phyloP scores from a whole-genome alignment of 2,888 invertebrate genomes.

The Brenthis daphne region DNA sequence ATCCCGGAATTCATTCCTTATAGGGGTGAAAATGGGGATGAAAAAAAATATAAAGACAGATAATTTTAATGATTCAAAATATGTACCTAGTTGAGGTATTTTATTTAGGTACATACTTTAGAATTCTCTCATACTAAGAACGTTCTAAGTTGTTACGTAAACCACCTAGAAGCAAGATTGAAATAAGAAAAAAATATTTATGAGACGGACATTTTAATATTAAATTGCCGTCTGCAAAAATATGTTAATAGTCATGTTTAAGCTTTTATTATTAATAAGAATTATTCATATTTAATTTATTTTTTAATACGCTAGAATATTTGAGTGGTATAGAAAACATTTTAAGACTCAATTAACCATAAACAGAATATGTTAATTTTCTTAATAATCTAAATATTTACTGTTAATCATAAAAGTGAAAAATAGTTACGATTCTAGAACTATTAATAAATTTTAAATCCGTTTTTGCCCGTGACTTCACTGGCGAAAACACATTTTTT shows the following conservation, averaged over 20 bases:
- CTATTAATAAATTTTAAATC: too few relatives aligned
- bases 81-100: not conserved
- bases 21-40: too few relatives aligned
- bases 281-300: not conserved
- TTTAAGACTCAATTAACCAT: too few relatives aligned
- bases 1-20: too few relatives aligned
- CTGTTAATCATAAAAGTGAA: too few relatives aligned
- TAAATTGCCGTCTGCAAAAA: constrained; percentile 1
- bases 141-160: constrained; percentile 11
- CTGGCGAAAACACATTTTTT: too few relatives aligned
- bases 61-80: not conserved
- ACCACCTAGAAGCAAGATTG: not conserved
- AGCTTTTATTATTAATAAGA: not conserved
- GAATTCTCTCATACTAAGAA: constrained; percentile 14
- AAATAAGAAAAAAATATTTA: constrained; percentile 8
- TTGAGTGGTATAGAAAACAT: too few relatives aligned
- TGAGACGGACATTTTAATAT: constrained; percentile 9
- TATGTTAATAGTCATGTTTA: not conserved
- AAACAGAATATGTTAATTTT: too few relatives aligned
- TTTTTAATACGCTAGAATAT: too few relatives aligned
- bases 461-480: too few relatives aligned
- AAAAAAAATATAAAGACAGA: not conserved
- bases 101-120: constrained; percentile 2
- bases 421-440: too few relatives aligned
- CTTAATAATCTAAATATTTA: too few relatives aligned